Evolutionary conservation across 1,140 invertebrate species (phyloP), one percentile per base, ranked within the genome.

Genomic region (Drosophila ficusphila): DNA sequence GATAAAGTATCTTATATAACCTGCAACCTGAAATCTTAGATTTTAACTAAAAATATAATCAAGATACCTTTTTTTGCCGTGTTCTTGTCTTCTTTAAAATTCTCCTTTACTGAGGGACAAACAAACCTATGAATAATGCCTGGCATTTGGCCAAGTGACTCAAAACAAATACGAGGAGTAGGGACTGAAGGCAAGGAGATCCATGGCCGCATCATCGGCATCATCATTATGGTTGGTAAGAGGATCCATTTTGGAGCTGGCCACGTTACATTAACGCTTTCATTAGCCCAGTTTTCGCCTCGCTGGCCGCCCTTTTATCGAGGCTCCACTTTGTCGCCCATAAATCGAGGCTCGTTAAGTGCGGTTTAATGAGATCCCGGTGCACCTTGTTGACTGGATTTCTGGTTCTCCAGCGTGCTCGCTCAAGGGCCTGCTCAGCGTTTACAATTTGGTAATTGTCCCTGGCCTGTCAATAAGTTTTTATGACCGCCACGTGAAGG

Each of bases 281-380:
- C 81, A 86, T 81, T 86, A 86, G 82, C 82, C 81, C 82, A 81
- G 72, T 85, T 85, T 76, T 76, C 27, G 70, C 38, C 52, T 56
- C 39, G 57, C 18, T 46, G 51, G 52, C 67, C 57, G 67, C 67
- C 76, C 67, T 49, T 76, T 86, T 71, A 71, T 85, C 56, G 60
- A 31, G 33, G 44, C 62, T 79, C 39, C 69, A 52, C 65, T 83
- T 83, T 65, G 62, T 58, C 54, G 76, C 76, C 65, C 79, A 85
- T 85, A 79, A 85, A 81, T 86, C 81, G 81, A 64, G 69, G 65
- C 62, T 57, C 81, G 72, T 85, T 85, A 85, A 85, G 83, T 86
- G 44, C 61, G 60, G 44, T 85, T 85, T 86, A 85, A 85, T 85
- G 81, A 85, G 81, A 16, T 29, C 33, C 54, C 39, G 19, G 25